phyloP scores from a whole-genome alignment of 2,797 vertebrate genomes.

The Takifugu ocellatus region DNA sequence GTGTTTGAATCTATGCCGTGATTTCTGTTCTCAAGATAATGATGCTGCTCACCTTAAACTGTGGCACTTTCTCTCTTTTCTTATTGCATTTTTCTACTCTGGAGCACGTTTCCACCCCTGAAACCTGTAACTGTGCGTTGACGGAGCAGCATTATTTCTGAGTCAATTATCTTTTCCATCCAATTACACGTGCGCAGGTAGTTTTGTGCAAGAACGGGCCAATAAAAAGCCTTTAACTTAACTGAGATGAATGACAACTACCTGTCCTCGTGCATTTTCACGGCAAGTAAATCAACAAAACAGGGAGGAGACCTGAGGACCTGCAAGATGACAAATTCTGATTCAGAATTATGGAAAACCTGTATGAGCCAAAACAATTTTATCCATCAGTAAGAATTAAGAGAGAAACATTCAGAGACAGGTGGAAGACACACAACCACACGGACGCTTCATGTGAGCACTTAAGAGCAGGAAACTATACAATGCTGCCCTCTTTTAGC shows the following conservation, averaged over 20 bases:
- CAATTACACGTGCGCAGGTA: no score
- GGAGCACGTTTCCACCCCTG: no score
- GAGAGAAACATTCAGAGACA: background rate
- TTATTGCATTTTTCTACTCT: no score
- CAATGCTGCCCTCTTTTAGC: slow-evolving; percentile 47
- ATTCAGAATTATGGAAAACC: slow-evolving; percentile 60
- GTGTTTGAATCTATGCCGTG: no score
- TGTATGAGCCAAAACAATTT: slow-evolving; percentile 41
- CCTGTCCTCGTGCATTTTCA: slow-evolving; percentile 28
- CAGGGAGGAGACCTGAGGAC: slow-evolving; percentile 45
- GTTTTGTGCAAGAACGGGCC: no score
- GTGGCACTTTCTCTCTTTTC: no score
- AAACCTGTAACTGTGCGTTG: no score
- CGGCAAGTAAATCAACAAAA: slow-evolving; percentile 40
- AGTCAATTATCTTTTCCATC: no score
- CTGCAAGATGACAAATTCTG: slow-evolving; percentile 50
- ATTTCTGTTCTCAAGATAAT: no score
- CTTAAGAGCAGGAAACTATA: slow-evolving; percentile 40
- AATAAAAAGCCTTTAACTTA: no score
- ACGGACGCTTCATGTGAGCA: background rate
- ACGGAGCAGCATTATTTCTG: no score
- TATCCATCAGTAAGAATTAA: background rate
- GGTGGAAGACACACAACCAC: slow-evolving; percentile 3
- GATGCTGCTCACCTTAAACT: no score
- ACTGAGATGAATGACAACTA: background rate